phyloP scores from a whole-genome alignment of 2,113 vertebrate species.

The Macaca nemestrina region DNA sequence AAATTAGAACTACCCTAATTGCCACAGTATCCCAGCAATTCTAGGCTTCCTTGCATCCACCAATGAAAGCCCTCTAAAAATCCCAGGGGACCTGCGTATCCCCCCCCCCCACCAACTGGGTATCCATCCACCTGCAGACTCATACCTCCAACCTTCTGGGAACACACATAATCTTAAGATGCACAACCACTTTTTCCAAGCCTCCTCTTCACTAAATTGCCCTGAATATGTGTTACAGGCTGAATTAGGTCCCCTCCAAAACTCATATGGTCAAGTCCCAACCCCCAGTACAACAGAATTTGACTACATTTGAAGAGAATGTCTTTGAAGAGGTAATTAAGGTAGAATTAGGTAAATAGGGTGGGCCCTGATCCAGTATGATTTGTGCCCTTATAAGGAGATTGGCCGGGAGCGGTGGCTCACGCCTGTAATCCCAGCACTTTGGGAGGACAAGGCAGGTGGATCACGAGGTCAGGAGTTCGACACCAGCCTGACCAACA shows the following conservation, averaged over 20 bases:
- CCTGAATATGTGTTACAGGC: background rate
- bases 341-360: background rate
- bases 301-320: background rate
- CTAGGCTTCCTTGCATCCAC: background rate
- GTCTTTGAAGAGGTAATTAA: background rate
- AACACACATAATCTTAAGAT: rapidly evolving
- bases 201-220: background rate
- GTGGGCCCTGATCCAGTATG: background rate
- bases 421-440: no score
- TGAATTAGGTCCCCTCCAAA: background rate
- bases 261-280: background rate
- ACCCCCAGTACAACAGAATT: background rate
- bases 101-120: background rate
- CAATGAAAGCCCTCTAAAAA: background rate
- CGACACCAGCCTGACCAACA: no score
- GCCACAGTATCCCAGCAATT: background rate
- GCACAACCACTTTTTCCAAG: background rate
- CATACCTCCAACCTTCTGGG: rapidly evolving
- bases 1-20: background rate
- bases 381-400: background rate
- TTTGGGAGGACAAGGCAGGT: no score
- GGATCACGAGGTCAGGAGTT: no score
- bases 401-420: no score
- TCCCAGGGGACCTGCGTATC: background rate
- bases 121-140: background rate